A percentile compares a stretch with the other conserved stretches of the same genome.
Conservation (phyloP, 2,797 vertebrate genomes). For the Galagoides demidoff region DNA sequence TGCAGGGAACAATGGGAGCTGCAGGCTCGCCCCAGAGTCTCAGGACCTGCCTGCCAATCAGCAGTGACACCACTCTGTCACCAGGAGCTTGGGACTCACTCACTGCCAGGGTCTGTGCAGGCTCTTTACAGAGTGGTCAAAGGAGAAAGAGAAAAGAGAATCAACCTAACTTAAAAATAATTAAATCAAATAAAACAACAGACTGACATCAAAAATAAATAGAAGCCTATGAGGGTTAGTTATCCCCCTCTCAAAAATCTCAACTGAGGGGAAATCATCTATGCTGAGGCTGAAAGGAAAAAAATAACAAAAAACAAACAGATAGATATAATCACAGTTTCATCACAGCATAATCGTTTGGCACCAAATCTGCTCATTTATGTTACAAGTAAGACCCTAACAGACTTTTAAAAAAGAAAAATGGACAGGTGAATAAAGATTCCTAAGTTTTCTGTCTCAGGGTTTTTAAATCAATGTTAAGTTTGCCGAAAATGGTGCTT, state of each 20-base stretch:
- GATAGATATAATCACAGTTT: constrained; percentile 20
- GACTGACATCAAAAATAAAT: constrained; percentile 37
- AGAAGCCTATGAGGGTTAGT: neutral
- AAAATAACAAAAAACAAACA: neutral
- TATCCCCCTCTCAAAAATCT: neutral
- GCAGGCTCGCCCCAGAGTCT: neutral
- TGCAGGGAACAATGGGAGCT: constrained; percentile 61
- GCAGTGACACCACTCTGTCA: constrained; percentile 36
- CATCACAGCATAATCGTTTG: constrained; percentile 12
- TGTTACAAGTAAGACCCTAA: constrained; percentile 49
- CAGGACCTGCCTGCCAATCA: constrained; percentile 60
- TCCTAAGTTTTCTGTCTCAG: constrained; percentile 35
- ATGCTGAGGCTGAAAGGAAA: neutral
- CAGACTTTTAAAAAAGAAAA: constrained; percentile 10
- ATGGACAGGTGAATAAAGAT: constrained; percentile 18
- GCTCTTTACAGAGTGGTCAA: neutral
- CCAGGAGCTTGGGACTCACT: neutral
- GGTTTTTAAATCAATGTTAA: constrained; percentile 47
- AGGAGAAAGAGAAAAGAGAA: neutral
- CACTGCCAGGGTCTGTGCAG: neutral
- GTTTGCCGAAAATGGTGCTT: constrained; percentile 41
- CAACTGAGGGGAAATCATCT: neutral
- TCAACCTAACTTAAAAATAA: neutral
- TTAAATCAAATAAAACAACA: constrained; percentile 55
- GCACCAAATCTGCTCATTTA: constrained; percentile 37